Conservation (phyloP, 2,113 vertebrate genomes). For the Lontra canadensis region DNA sequence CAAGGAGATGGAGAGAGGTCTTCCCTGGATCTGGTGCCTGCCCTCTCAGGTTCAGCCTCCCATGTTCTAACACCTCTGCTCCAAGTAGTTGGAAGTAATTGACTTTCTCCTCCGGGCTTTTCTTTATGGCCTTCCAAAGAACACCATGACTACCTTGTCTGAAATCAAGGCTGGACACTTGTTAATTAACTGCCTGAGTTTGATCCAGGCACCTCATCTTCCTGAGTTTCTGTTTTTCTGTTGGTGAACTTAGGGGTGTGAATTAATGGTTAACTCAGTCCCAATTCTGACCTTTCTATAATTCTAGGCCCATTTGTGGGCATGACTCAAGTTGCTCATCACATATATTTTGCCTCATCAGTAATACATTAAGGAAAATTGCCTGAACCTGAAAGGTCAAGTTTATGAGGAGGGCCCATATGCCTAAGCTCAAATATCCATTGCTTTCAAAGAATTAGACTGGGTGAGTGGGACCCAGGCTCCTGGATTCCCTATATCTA, state of each 20-base stretch:
- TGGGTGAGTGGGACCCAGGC: background rate
- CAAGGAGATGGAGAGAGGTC: background rate
- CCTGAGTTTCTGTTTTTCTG: background rate
- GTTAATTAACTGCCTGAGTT: constrained; percentile 32
- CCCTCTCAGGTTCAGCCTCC: background rate
- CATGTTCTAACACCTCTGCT: background rate
- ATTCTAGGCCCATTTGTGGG: background rate
- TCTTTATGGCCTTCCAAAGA: constrained; percentile 7
- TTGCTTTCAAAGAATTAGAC: background rate
- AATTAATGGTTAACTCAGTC: background rate
- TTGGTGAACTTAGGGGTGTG: background rate
- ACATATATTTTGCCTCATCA: background rate
- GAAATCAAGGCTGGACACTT: constrained; percentile 1
- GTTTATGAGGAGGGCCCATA: background rate
- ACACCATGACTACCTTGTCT: background rate
- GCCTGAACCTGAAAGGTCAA: background rate
- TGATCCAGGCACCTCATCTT: background rate
- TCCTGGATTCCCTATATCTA: background rate
- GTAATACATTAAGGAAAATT: background rate
- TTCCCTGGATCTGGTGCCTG: background rate
- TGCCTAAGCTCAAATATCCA: background rate
- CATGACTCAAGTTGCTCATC: background rate
- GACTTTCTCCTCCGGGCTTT: background rate
- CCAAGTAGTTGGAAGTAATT: background rate
- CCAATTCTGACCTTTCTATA: background rate